Conservation (phyloP, 2,113 vertebrate genomes). For the Ranitomeya variabilis region DNA sequence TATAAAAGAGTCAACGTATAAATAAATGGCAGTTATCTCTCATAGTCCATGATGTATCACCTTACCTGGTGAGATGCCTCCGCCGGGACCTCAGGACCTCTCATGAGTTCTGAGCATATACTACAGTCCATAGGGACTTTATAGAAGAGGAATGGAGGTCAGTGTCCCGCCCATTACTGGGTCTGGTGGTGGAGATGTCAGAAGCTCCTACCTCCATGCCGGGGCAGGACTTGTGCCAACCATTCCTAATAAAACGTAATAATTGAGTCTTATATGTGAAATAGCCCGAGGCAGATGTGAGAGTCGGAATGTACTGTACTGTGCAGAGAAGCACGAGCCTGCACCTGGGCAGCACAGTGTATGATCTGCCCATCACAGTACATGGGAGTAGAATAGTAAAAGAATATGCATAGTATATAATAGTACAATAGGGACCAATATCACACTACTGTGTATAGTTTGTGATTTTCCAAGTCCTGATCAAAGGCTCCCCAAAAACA, state of each 20-base stretch:
- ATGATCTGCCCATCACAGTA: too few species aligned
- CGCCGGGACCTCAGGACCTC: neutral
- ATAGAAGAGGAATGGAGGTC: neutral
- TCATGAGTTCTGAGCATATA: neutral
- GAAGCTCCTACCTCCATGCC: neutral
- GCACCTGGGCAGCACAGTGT: neutral
- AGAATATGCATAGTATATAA: neutral
- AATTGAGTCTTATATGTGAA: neutral
- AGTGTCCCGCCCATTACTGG: constrained; percentile 16
- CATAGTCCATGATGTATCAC: too few species aligned
- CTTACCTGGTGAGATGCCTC: neutral
- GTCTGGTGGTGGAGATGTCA: neutral
- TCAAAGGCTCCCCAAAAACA: too few species aligned
- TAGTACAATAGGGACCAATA: too few species aligned
- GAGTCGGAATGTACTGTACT: neutral
- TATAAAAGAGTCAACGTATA: neutral
- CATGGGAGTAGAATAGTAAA: too few species aligned
- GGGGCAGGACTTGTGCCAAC: neutral
- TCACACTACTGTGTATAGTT: too few species aligned
- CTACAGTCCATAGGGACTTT: neutral
- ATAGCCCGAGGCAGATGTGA: neutral
- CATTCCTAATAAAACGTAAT: neutral
- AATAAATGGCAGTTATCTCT: neutral
- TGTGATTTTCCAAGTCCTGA: too few species aligned
- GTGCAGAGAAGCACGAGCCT: neutral